Base-by-base conservation (phyloP, 2,797 vertebrate genomes). In the Rhinella marina region DNA sequence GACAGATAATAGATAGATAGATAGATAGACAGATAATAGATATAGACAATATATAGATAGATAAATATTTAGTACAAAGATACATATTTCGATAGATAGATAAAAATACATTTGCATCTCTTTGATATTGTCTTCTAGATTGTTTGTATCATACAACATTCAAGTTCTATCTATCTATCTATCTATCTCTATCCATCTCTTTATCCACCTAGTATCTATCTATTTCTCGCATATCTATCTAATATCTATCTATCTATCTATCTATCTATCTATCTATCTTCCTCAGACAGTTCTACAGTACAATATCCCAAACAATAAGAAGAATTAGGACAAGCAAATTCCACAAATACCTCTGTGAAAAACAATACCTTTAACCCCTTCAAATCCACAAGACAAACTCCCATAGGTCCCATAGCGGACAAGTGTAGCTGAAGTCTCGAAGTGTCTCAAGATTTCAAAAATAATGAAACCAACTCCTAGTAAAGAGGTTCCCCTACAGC, bases 221-320 rank as follows among this genome's bases (percentile, higher is more conserved):
- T 50, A 19, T 48, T 32, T 48, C 2, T 48, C 32, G n/a, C n/a
- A n/a, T 23, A 21, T 75, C 41, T 12, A 70, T 29, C 25, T 17
- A 6, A 1, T 62, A n/a, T 70, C 61, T 82, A 68, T 48, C 25
- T 76, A 61, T 62, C 41, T 48, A 78, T 64, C 59, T 72, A 66
- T 77, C 32, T 93, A 96, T 96, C 96, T 95, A 95, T 95, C 93
- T 92, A 92, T 86, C 92, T 92, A 86, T 79, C 91, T 90, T 57
- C 11, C 87, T 90, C 91, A 91, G 88, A 90, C 66, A 27, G 88
- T 1, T 88, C 78, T 76, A 90, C 83, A 90, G 87, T 89, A 87
- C 54, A 25, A 81, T 77, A 76, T 83, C 56, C 32, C n/a, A 50
- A 19, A 56, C 32, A 17, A 54, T 11, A 79, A 16, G 17, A 25